Base-by-base conservation (phyloP, 2,113 vertebrate species). In the Labeo rohita region DNA sequence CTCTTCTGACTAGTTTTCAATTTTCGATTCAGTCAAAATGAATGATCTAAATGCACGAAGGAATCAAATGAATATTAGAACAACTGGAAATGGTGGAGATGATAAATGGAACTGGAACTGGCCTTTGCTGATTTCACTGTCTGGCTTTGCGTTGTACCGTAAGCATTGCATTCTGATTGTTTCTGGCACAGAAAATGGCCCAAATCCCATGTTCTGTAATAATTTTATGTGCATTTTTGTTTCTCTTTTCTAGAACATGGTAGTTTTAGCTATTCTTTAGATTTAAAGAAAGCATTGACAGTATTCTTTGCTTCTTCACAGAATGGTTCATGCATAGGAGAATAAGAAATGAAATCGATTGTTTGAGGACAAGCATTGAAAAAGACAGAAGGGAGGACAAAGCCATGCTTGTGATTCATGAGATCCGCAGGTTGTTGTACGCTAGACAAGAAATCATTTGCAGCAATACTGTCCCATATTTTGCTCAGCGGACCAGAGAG, bases 331-430 rank as follows among this genome's bases (percentile, higher is more conserved):
- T 16, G 45, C 39, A 49, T 23, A 49, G 6, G n/a, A 75, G 45
- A 47, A 23, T 50, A 45, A 75, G 5, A 75, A 49, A 28, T n/a
- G n/a, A 76, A 18, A 23, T 9, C 6, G 13, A 28, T 15, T 28
- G 49, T 4, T 50, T 34, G 10, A 13, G 47, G n/a, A 76, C 23
- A 9, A 50, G 12, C 47, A 52, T 76, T 50, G 49, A 28, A 23
- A 76, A 5, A 75, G 3, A 23, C 49, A 76, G 74, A 76, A 75
- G n/a, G 73, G 74, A 76, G 23, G 49, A 50, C 47, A 76, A 52
- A 52, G n/a, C 47, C 6, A 50, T 76, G 47, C n/a, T 7, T 50
- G n/a, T 52, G 21, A 76, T 76, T 76, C 47, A 52, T 1, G 7
- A 34, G 6, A 15, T 76, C 74, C 23, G 11, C 4, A 75, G n/a